Evolutionary conservation across 2,888 invertebrate genomes (phyloP), one percentile per base, ranked within the genome.

Genomic region (Leucozona laternaria): DNA sequence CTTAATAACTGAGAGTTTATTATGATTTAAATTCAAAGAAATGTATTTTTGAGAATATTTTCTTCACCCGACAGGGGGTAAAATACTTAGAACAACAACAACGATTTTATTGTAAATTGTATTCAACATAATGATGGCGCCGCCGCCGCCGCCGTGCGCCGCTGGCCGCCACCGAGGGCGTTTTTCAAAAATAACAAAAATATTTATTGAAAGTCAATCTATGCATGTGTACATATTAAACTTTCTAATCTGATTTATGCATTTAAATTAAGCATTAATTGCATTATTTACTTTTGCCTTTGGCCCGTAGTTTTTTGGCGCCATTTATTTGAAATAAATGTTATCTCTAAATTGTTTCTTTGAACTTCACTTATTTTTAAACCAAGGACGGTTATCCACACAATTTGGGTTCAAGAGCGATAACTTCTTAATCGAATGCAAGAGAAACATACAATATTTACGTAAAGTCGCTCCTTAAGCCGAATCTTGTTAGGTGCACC

Each of bases 1-100:
- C 43, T 15, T 6, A 45, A 62, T 28, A 43, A 45, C 22, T 70
- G 70, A 55, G 57, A 68, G 55, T 37, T 37, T 68, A 73, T 62
- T 48, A 25, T 68, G 79, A 75, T 75, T 83, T 55, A 73, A 37
- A 79, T 83, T 83, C 73, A 31, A 13, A n/a, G 83, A 60, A 58
- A 58, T n/a, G n/a, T 57, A 57, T 57, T 8, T 17, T 57, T 57
- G 1, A 7, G 15, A 7, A 58, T 31, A 17, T 57, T 22, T 60
- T 15, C 7, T 15, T 1, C 48, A 58, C 6, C n/a, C n/a, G n/a
- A n/a, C 20, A 20, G 17, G 57, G 20, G 57, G 20, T 7, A 58
- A 40, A 60, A 15, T 20, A 20, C 4, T 22, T 0, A 20, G 58
- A 11, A 34, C 34, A 15, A 7, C 34, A 57, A 15, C 4, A 11